Evolutionary conservation across 2,797 vertebrate genomes (phyloP).

Genomic region (Tamandua tetradactyla): DNA sequence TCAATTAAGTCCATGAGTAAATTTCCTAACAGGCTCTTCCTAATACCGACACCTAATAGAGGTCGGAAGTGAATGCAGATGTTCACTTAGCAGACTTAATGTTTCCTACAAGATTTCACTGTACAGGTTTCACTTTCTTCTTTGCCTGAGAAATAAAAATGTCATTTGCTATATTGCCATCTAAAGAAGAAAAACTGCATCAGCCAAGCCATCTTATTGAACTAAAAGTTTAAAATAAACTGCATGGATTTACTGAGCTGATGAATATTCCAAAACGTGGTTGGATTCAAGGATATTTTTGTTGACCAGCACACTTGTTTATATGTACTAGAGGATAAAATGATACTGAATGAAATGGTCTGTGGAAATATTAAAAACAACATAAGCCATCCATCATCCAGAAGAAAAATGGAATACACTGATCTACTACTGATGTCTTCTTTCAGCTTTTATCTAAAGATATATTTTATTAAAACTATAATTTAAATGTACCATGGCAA

Average conservation of each 20-base stretch:
- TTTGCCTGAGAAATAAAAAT: slow-evolving; percentile 83
- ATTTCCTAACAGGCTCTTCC: slow-evolving; percentile 79
- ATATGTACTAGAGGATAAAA: slow-evolving; percentile 83
- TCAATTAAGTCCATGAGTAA: slow-evolving; percentile 85
- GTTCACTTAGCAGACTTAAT: slow-evolving; percentile 73
- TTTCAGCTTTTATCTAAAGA: slow-evolving; percentile 89
- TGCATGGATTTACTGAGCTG: slow-evolving; percentile 85
- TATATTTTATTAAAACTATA: slow-evolving; percentile 91
- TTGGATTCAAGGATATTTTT: slow-evolving; percentile 84
- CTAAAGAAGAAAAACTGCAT: slow-evolving; percentile 81
- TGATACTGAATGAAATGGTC: slow-evolving; percentile 78
- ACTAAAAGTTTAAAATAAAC: slow-evolving; percentile 79
- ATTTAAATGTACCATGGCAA: slow-evolving; percentile 89
- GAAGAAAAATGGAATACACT: slow-evolving; percentile 84
- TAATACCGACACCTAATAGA: slow-evolving; percentile 73
- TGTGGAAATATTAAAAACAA: slow-evolving; percentile 80
- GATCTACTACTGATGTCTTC: slow-evolving; percentile 91
- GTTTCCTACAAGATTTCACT: slow-evolving; percentile 77
- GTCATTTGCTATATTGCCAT: slow-evolving; percentile 81
- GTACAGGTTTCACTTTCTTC: slow-evolving; percentile 80
- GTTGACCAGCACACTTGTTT: slow-evolving; percentile 84
- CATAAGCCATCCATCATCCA: slow-evolving; percentile 81
- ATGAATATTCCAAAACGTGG: slow-evolving; percentile 82
- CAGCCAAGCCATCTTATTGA: slow-evolving; percentile 83
- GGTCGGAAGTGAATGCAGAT: slow-evolving; percentile 72